These are phyloP conservation scores for Agapetus fuscipes DNA, from an alignment of 2,888 invertebrate species.

Conservation along the genomic window DNA sequence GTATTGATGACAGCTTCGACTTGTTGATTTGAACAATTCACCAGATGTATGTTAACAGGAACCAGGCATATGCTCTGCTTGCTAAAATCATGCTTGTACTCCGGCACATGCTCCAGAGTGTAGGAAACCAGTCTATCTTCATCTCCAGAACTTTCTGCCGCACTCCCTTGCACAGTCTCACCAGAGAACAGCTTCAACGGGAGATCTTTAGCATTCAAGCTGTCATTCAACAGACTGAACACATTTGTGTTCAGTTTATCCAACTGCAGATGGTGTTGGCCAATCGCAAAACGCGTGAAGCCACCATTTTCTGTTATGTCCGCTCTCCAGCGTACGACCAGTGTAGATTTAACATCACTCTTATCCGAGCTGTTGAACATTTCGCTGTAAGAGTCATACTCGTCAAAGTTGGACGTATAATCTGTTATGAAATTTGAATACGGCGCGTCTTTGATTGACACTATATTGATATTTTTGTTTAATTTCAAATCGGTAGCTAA, in stretches of 20 bases:
- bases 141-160: constrained; percentile 28
- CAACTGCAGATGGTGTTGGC: constrained; percentile 60
- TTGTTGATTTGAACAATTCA: constrained; percentile 52
- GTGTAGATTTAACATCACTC: constrained; percentile 39
- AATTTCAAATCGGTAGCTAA: constrained; percentile 33
- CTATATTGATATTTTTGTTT: constrained; percentile 24
- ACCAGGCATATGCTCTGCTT: constrained; percentile 52
- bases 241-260: constrained; percentile 47
- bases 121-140: constrained; percentile 47
- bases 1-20: constrained; percentile 54
- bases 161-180: too few species aligned
- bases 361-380: constrained; percentile 24
- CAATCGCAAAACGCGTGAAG: constrained; percentile 46
- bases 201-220: constrained; percentile 27
- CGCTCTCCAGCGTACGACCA: constrained; percentile 46
- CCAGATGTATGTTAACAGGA: constrained; percentile 56
- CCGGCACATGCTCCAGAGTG: constrained; percentile 47
- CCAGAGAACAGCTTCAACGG: constrained; percentile 36
- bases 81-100: constrained; percentile 54
- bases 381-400: constrained; percentile 19
- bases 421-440: constrained; percentile 34
- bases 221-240: constrained; percentile 35
- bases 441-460: constrained; percentile 28
- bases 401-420: constrained; percentile 28
- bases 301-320: constrained; percentile 44